phyloP scores from a whole-genome alignment of 2,113 vertebrate species.

The Sula dactylatra region DNA sequence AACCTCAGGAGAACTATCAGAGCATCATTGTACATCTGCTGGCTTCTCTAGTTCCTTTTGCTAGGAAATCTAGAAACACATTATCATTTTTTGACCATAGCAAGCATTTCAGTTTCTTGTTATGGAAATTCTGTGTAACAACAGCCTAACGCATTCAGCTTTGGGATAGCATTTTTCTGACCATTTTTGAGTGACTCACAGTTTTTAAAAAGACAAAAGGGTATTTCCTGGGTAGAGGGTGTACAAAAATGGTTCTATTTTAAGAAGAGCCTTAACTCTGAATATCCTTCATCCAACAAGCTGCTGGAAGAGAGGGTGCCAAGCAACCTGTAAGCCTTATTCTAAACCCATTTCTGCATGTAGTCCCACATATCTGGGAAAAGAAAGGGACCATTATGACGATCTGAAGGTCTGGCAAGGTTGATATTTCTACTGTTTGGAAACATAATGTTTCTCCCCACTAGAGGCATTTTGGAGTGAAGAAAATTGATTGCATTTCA shows the following conservation, averaged over 20 bases:
- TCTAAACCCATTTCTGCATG: background rate
- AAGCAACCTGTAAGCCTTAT: background rate
- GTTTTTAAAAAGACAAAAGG: background rate
- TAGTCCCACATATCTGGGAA: background rate
- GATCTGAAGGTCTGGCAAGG: background rate
- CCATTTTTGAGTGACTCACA: background rate
- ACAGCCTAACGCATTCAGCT: background rate
- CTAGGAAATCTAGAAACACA: constrained; percentile 30
- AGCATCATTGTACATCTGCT: constrained; percentile 1
- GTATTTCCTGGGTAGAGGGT: background rate
- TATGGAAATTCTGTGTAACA: constrained; percentile 51
- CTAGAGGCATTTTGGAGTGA: background rate
- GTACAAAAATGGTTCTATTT: background rate
- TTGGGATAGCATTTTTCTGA: background rate
- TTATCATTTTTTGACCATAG: background rate
- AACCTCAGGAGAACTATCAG: constrained; percentile 20
- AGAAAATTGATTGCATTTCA: background rate
- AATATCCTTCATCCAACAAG: background rate
- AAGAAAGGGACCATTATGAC: background rate
- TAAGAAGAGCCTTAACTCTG: background rate
- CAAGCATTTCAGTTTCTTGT: background rate
- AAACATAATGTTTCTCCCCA: background rate
- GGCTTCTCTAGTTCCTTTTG: constrained; percentile 32
- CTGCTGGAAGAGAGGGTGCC: background rate
- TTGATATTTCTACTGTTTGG: background rate